These are phyloP conservation scores for zebrafish (Danio rerio) DNA, from an alignment of 2,113 vertebrate genomes.

Conservation along the genomic window GRCz12tu NC_133191.1:36467501-36468000, in stretches of 20 bases:
- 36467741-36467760: neutral
- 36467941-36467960: neutral
- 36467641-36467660: no score
- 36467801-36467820: neutral
- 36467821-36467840: neutral
- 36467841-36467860: neutral
- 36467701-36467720: neutral
- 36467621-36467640: no score
- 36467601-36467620: no score
- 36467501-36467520: no score
- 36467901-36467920: neutral
- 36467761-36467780: neutral
- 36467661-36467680: no score
- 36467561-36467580: no score
- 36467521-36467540: no score
- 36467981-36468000: slow-evolving; percentile 69
- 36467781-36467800: neutral
- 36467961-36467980: slow-evolving; percentile 58
- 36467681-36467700: no score
- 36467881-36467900: slow-evolving; percentile 3
- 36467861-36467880: neutral
- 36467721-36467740: neutral
- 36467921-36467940: neutral
- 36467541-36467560: no score
- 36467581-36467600: no score